phyloP scores from a whole-genome alignment of 2,888 invertebrate genomes.

The Aphidius colemani region DNA sequence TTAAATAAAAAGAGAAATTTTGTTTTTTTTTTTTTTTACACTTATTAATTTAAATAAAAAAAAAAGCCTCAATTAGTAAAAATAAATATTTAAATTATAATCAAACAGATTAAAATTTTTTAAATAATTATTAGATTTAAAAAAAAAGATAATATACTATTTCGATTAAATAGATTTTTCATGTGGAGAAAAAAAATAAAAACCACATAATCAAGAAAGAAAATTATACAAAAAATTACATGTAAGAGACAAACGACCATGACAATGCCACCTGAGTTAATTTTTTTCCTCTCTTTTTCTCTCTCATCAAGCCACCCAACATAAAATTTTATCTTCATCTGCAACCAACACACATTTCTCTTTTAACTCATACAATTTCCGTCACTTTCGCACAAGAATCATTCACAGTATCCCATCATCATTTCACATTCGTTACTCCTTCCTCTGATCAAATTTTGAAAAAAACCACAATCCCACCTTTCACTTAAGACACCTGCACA shows the following conservation, averaged over 20 bases:
- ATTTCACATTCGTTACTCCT: conserved; percentile 5
- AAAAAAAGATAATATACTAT: no score
- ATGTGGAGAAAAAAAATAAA: no score
- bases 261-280: background rate
- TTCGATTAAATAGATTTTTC: no score
- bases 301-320: conserved; percentile 10
- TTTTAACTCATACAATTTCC: conserved; percentile 30
- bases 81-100: no score
- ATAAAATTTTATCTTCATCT: conserved; percentile 25
- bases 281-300: conserved; percentile 9
- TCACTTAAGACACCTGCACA: background rate
- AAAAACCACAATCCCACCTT: no score
- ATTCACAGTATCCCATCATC: conserved; percentile 13
- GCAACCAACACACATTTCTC: conserved; percentile 16
- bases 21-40: no score
- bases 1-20: background rate
- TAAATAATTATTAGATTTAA: no score
- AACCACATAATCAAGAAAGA: no score
- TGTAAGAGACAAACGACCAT: background rate
- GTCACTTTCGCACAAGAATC: conserved; percentile 26
- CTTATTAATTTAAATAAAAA: no score
- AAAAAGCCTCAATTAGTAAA: no score
- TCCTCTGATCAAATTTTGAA: conserved; percentile 18
- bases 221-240: no score
- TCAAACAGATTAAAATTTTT: no score